These are phyloP conservation scores for Chromobotia macracanthus DNA, from an alignment of 2,797 vertebrate species.

Conservation along the genomic window DNA sequence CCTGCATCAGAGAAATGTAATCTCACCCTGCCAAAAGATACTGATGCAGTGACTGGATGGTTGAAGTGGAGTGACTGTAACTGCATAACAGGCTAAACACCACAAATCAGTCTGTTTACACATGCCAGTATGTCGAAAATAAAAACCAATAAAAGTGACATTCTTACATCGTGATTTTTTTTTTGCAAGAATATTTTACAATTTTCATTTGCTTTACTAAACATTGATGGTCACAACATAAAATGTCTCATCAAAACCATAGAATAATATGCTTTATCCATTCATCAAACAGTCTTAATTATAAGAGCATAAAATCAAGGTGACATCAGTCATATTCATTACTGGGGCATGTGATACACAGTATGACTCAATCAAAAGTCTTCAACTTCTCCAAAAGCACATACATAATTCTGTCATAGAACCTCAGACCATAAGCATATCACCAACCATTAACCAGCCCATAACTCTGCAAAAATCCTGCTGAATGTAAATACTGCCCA, in stretches of 20 bases:
- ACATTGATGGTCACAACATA: neutral
- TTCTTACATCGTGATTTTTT: constrained; percentile 20
- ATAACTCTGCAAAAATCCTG: neutral
- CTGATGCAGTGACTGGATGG: neutral
- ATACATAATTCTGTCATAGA: too few relatives aligned
- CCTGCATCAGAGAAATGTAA: neutral
- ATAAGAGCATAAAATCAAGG: too few relatives aligned
- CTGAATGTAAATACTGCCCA: too few relatives aligned
- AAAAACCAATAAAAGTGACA: constrained; percentile 48
- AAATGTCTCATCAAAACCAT: neutral
- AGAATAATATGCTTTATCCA: neutral
- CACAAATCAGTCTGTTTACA: neutral
- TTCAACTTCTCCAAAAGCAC: neutral
- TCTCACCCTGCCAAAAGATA: neutral
- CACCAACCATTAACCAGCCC: neutral
- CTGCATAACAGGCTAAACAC: neutral
- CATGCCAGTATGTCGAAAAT: constrained; percentile 69
- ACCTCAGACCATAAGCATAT: neutral
- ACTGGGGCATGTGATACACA: neutral
- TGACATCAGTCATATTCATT: neutral
- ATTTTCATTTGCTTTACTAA: neutral
- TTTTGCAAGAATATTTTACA: too few relatives aligned
- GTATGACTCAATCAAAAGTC: neutral
- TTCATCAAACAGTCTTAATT: neutral
- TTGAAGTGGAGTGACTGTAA: neutral